phyloP scores from a whole-genome alignment of 1,140 invertebrate species.

The Globodera rostochiensis region DNA sequence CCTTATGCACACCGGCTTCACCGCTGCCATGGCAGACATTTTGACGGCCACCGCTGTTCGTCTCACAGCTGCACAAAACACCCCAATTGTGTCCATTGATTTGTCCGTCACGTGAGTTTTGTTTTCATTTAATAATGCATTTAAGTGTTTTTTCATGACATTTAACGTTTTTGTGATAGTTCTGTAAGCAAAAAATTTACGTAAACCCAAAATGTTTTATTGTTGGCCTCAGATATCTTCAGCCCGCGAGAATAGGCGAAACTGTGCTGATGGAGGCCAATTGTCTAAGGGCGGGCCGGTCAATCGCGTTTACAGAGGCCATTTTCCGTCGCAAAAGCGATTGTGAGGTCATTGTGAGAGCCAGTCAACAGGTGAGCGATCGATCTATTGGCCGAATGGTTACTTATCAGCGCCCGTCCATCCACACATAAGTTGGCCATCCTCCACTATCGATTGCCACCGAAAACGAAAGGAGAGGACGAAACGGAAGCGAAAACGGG shows the following conservation, averaged over 20 bases:
- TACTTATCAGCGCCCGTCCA: not conserved
- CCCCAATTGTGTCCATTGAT: conserved; percentile 76
- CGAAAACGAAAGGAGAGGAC: not conserved
- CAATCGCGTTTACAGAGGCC: conserved; percentile 39
- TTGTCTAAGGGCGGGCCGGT: conserved; percentile 29
- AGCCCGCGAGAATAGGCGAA: conserved; percentile 40
- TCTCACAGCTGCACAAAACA: conserved; percentile 71
- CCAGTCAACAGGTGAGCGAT: conserved; percentile 20
- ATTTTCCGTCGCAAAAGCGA: conserved; percentile 27
- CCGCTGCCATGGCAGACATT: conserved; percentile 79
- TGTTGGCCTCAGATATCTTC: conserved; percentile 37
- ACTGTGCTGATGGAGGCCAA: conserved; percentile 35
- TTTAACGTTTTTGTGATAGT: not conserved
- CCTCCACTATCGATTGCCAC: not conserved
- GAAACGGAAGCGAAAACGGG: not conserved
- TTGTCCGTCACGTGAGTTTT: conserved; percentile 28
- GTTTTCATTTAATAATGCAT: not conserved
- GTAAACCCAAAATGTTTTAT: no score
- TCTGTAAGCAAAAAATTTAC: not conserved
- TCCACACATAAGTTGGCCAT: not conserved
- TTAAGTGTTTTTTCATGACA: not conserved
- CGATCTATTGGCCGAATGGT: not conserved
- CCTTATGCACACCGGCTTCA: conserved; percentile 79
- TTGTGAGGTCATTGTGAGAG: conserved; percentile 14
- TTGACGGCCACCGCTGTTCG: conserved; percentile 77